phyloP scores from a whole-genome alignment of 1,140 invertebrate genomes.

The Parasteatoda tepidariorum region DNA sequence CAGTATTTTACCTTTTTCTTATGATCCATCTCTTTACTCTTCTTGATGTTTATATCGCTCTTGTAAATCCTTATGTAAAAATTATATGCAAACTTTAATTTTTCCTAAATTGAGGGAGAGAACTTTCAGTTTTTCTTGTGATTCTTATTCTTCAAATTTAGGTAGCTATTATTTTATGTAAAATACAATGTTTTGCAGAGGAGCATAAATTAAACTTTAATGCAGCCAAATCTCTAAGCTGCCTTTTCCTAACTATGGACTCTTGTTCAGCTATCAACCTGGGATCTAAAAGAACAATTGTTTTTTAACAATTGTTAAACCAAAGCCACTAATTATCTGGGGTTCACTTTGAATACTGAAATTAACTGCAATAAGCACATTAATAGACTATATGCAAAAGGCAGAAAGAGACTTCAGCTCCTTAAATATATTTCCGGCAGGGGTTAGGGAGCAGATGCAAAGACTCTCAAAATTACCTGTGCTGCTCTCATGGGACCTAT shows the following conservation, averaged over 20 bases:
- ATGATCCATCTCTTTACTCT: no score
- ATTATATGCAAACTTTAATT: no score
- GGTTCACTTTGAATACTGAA: no score
- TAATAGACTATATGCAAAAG: not conserved
- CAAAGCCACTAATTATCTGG: no score
- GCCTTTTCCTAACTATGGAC: conserved; percentile 10
- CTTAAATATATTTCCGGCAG: conserved; percentile 38
- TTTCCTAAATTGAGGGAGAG: no score
- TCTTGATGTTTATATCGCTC: no score
- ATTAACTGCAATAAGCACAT: not conserved
- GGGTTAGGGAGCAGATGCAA: not conserved
- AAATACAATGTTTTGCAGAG: not conserved
- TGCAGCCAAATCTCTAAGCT: not conserved
- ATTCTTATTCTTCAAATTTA: no score
- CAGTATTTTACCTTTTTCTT: no score
- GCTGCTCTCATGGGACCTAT: not conserved
- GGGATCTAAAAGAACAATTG: not conserved
- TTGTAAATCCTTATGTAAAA: no score
- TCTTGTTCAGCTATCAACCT: not conserved
- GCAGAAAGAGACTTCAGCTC: not conserved
- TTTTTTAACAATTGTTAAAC: no score
- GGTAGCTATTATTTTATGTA: not conserved
- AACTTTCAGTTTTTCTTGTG: no score
- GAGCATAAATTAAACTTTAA: conserved; percentile 19
- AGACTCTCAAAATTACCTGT: conserved; percentile 13